phyloP scores from a whole-genome alignment of 2,888 invertebrate genomes.

The Plemyria rubiginata region DNA sequence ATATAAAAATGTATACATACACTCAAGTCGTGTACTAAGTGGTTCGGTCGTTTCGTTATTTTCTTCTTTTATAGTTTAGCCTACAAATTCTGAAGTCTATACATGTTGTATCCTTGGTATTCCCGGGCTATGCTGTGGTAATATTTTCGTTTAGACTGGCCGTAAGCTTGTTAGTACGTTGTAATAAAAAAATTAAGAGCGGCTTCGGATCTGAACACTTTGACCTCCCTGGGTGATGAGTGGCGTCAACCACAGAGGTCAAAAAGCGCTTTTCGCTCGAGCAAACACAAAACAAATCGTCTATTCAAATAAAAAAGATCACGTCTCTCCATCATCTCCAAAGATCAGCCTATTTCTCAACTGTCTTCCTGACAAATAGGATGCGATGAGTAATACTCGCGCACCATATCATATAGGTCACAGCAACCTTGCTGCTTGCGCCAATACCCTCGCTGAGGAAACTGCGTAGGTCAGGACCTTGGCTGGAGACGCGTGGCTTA shows the following conservation, averaged over 20 bases:
- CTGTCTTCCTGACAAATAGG: slow-evolving; percentile 20
- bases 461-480: slow-evolving; percentile 21
- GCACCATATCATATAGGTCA: slow-evolving; percentile 8
- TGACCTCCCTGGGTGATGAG: too few relatives aligned
- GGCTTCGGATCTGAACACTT: too few relatives aligned
- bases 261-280: background rate
- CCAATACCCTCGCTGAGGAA: slow-evolving; percentile 24
- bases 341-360: slow-evolving; percentile 10
- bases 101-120: too few relatives aligned
- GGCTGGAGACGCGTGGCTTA: slow-evolving; percentile 14
- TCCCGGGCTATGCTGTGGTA: too few relatives aligned
- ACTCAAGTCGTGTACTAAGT: too few relatives aligned
- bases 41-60: too few relatives aligned
- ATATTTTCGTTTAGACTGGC: too few relatives aligned
- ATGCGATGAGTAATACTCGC: slow-evolving; percentile 24
- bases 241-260: background rate
- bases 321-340: background rate
- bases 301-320: background rate
- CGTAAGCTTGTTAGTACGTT: too few relatives aligned
- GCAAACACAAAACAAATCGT: background rate
- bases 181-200: too few relatives aligned
- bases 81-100: too few relatives aligned
- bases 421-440: slow-evolving; percentile 15
- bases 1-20: too few relatives aligned
- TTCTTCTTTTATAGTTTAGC: too few relatives aligned